A percentile compares a stretch with the other conserved stretches of the same genome.
phyloP scores from a whole-genome alignment of 2,113 vertebrate species.

The Carettochelys insculpta region DNA sequence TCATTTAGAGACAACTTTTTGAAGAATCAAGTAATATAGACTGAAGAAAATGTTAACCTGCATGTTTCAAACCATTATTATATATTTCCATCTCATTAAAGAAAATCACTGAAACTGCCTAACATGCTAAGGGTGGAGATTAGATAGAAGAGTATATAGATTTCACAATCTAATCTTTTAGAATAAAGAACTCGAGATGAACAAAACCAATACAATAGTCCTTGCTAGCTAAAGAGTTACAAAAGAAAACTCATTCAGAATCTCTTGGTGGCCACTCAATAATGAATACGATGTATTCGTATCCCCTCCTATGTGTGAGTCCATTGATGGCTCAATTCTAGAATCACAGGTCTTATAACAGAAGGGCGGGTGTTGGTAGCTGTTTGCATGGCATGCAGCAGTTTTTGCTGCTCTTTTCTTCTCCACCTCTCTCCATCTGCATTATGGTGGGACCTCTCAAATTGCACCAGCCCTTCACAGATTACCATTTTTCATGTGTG shows the following conservation, averaged over 20 bases:
- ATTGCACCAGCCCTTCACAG: too few relatives aligned
- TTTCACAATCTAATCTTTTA: slow-evolving; percentile 26
- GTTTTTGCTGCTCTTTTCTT: too few relatives aligned
- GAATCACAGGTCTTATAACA: too few relatives aligned
- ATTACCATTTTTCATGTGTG: too few relatives aligned
- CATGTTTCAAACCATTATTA: slow-evolving; percentile 55
- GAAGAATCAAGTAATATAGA: slow-evolving; percentile 45
- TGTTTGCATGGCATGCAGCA: too few relatives aligned
- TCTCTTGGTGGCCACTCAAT: too few relatives aligned
- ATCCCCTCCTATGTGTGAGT: too few relatives aligned
- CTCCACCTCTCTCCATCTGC: too few relatives aligned
- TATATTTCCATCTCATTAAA: slow-evolving; percentile 48
- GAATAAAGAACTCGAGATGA: slow-evolving; percentile 37
- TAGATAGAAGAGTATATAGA: slow-evolving; percentile 18
- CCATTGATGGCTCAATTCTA: too few relatives aligned
- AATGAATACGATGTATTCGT: too few relatives aligned
- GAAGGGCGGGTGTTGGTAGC: too few relatives aligned
- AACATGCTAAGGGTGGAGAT: slow-evolving; percentile 14
- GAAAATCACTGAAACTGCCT: slow-evolving; percentile 36
- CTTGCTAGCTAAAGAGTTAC: slow-evolving; percentile 37
- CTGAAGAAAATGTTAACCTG: slow-evolving; percentile 31
- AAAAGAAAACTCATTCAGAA: slow-evolving; percentile 31
- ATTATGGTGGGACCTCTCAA: too few relatives aligned
- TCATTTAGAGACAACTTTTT: slow-evolving; percentile 34
- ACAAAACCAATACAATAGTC: slow-evolving; percentile 37